phyloP scores from a whole-genome alignment of 2,113 vertebrate species.

The Siniperca chuatsi region DNA sequence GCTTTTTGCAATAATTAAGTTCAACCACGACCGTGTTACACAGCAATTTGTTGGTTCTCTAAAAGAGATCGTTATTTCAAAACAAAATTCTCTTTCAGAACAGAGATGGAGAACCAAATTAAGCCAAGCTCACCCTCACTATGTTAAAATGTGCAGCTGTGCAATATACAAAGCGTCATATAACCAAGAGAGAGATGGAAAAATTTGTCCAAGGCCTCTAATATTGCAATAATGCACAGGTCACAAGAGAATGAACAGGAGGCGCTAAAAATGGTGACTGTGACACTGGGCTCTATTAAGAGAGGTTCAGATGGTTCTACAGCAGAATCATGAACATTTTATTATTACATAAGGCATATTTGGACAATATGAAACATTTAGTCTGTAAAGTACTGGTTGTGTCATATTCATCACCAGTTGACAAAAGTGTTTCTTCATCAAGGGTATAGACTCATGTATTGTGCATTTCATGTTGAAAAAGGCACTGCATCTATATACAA shows the following conservation, averaged over 20 bases:
- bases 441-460: neutral
- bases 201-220: neutral
- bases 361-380: neutral
- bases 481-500: too few species aligned
- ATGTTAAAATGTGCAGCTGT: neutral
- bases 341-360: neutral
- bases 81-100: neutral
- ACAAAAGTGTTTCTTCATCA: neutral
- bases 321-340: neutral
- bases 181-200: neutral
- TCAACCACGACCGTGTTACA: neutral
- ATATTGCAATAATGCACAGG: neutral
- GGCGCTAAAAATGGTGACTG: neutral
- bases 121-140: neutral
- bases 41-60: neutral
- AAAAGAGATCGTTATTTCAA: neutral
- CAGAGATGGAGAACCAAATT: neutral
- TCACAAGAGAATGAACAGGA: neutral
- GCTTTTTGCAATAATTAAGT: slow-evolving; percentile 10
- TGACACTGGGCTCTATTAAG: neutral
- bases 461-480: neutral
- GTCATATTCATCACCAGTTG: neutral
- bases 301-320: neutral
- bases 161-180: neutral
- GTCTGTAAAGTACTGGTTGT: neutral